Conservation (phyloP, 2,797 vertebrate species). For the Balearica regulorum region DNA sequence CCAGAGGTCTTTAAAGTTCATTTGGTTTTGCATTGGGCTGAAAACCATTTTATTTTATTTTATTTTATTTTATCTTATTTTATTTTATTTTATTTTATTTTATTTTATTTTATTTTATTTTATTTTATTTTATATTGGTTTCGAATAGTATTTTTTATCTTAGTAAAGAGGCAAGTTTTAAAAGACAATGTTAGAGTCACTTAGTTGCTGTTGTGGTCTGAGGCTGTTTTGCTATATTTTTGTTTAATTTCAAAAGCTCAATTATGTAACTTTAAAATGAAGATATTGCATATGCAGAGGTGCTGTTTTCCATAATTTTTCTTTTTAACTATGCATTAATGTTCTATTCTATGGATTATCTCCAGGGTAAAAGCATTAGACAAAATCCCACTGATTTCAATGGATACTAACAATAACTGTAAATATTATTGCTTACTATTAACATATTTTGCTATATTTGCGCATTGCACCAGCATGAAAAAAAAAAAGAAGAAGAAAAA, state of each 20-base stretch:
- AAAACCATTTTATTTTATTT: neutral
- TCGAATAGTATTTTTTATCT: neutral
- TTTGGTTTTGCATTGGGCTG: neutral
- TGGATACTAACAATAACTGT: slow-evolving; percentile 32
- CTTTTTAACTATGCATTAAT: slow-evolving; percentile 43
- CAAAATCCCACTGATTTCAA: slow-evolving; percentile 36
- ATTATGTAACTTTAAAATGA: slow-evolving; percentile 60
- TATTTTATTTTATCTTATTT: neutral
- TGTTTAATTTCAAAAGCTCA: slow-evolving; percentile 39
- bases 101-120: neutral
- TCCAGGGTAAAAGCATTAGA: slow-evolving; percentile 48
- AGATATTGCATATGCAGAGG: slow-evolving; percentile 53
- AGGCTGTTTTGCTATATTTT: slow-evolving; percentile 9
- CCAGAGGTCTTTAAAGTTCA: neutral
- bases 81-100: neutral
- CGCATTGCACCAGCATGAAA: slow-evolving; percentile 27
- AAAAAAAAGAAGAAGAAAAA: neutral
- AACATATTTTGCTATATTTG: slow-evolving; percentile 47
- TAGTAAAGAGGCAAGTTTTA: neutral
- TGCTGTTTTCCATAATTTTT: slow-evolving; percentile 49
- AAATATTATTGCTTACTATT: slow-evolving; percentile 49
- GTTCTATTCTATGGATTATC: slow-evolving; percentile 54
- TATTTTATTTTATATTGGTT: neutral
- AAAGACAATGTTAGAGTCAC: neutral
- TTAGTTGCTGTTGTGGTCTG: neutral